Base-by-base conservation (phyloP, 1,140 invertebrate genomes). In the Nylanderia fulva region DNA sequence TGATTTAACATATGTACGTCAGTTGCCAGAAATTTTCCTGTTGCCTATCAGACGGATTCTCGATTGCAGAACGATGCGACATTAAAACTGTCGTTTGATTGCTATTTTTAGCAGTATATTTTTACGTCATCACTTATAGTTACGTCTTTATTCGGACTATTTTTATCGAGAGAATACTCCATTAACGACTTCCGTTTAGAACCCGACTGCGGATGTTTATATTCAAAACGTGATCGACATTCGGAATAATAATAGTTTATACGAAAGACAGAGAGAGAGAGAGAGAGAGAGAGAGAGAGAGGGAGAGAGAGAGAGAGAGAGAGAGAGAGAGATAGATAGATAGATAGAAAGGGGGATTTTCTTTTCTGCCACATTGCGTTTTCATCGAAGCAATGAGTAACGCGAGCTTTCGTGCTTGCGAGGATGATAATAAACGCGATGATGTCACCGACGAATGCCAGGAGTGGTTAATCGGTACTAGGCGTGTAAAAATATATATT, bases 401-500 rank as follows among this genome's bases (percentile, higher is more conserved):
- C 68, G 42, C 42, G 72, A 76, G 42, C 56, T 76, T 84, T 84
- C 68, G 71, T 42, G 71, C 71, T 84, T 84, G 1, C 29, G 13
- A 18, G 29, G 29, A 29, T 21, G 71, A 63, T 63, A 54, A 63
- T 84, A 84, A 72, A 76, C 58, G 42, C 45, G 72, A 7, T 85
- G 84, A 85, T 85, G 84, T 85, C 84, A 85, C 39, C 52, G 63
- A 61, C 39, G 33, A 52, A 63, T 7, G 58, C 15, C 36, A 33
- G 75, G 63, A 36, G 63, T 60, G 63, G 63, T 60, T 85, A 82
- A 80, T 80, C 63, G 54, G 42, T 21, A 82, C 42, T 29, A 60
- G 29, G 76, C 42, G 75, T 45, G 54, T 60, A 80, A 85, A 85
- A 85, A 85, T 85, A 85, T 82, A 69, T 77, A 80, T 85, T 85